phyloP scores from a whole-genome alignment of 23 tunicate species.

The Halocynthia aurantium region DNA sequence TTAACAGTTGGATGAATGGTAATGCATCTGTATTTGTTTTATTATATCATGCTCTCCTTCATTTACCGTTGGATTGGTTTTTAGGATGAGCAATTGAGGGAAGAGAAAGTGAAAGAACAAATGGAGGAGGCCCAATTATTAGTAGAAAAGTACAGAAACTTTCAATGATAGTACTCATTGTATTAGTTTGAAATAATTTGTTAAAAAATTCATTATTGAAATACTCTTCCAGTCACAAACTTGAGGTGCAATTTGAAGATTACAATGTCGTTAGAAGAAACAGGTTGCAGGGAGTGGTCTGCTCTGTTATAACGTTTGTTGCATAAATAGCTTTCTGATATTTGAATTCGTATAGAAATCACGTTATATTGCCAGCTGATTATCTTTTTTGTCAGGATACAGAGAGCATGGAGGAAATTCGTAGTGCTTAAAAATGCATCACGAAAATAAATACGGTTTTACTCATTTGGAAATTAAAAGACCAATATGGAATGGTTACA shows the following conservation, averaged over 20 bases:
- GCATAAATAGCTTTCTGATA: neutral
- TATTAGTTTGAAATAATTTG: no score
- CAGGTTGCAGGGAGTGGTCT: slow-evolving; percentile 3
- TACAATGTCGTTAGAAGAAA: slow-evolving; percentile 10
- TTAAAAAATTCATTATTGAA: neutral
- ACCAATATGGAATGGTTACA: no score
- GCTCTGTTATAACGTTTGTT: slow-evolving; percentile 21
- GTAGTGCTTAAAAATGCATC: no score
- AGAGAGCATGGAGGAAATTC: no score
- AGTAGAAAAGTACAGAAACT: slow-evolving; percentile 10
- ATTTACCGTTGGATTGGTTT: neutral
- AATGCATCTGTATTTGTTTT: no score
- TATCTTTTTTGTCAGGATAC: no score
- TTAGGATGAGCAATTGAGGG: slow-evolving; percentile 16
- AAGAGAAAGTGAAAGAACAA: slow-evolving; percentile 17
- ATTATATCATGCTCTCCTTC: neutral
- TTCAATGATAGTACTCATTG: neutral
- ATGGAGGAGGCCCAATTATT: slow-evolving; percentile 18
- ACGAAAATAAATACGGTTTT: no score
- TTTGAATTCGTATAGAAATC: no score
- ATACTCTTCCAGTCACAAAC: slow-evolving; percentile 11
- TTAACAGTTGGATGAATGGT: no score
- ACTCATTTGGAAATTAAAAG: no score
- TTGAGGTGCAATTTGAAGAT: slow-evolving; percentile 25
- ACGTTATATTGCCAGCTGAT: no score